Evolutionary conservation across 2,888 invertebrate species (phyloP), one percentile per base, ranked within the genome.

Genomic region (Rhagonycha fulva): DNA sequence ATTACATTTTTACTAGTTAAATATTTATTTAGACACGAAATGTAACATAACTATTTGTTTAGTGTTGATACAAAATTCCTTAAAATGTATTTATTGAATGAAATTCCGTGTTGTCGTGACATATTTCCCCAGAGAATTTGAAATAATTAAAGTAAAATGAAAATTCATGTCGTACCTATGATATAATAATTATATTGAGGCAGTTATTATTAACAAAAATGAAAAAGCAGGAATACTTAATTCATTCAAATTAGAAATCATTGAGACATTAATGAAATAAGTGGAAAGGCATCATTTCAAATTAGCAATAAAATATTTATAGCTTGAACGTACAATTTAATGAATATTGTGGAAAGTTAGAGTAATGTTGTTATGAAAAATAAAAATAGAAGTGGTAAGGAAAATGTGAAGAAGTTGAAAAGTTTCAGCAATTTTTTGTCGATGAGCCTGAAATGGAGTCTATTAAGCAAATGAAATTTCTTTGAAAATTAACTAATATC

Each of bases 401-500:
- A 47, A 47, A 47, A 47, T 47, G 2, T n/a, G 47, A n/a, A 47
- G 1, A 47, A 47, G 47, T 47, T 7, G 47, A 47, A 47, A 47
- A 47, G 47, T 47, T 47, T 47, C n/a, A 2, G 2, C n/a, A n/a
- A n/a, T 47, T 47, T 26, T 47, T 47, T 47, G 7, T 47, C n/a
- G 7, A 9, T n/a, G 1, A 47, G n/a, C n/a, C 47, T 47, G 47
- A n/a, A n/a, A n/a, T 47, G n/a, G 47, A 47, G n/a, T n/a, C 2
- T 47, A 47, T 32, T n/a, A n/a, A 28, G 5, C 7, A 12, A 47
- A 47, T n/a, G n/a, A n/a, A 12, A n/a, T 14, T 23, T 24, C 66
- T 76, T 74, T 73, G 68, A 74, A 62, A 32, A 71, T 74, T 71
- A 74, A 69, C 71, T 76, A 71, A 71, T 78, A 79, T 78, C 80